A percentile compares a stretch with the other conserved stretches of the same genome.
Evolutionary conservation across 2,797 vertebrate genomes (phyloP).

Genomic region (Diglossa cyanea): DNA sequence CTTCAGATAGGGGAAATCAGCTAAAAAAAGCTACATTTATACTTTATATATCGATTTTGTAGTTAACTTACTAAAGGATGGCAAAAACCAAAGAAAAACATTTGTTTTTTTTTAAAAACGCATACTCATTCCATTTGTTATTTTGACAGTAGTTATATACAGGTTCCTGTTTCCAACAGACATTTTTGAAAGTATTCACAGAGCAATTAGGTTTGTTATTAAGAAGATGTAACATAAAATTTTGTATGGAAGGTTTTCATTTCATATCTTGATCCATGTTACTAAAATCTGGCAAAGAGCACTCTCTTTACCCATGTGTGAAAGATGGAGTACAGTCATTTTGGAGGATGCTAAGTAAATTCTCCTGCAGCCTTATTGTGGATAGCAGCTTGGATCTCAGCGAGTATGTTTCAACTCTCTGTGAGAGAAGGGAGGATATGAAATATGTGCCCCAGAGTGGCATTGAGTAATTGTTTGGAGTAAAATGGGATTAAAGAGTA

Average conservation of each 20-base stretch:
- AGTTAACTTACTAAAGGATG: neutral
- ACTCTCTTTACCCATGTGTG: neutral
- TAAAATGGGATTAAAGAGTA: slow-evolving; percentile 1
- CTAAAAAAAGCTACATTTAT: neutral
- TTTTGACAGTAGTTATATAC: neutral
- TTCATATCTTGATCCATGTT: neutral
- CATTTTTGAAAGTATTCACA: neutral
- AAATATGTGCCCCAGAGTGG: neutral
- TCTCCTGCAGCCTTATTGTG: neutral
- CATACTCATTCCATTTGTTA: neutral
- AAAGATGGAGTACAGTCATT: neutral
- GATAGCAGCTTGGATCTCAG: neutral
- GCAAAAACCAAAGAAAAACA: neutral
- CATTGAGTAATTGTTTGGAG: neutral
- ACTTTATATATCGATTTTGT: neutral
- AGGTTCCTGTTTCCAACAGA: neutral
- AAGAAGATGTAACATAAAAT: neutral
- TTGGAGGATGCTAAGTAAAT: neutral
- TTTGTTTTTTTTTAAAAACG: neutral
- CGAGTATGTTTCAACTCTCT: neutral
- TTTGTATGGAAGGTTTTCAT: neutral
- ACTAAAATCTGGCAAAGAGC: neutral
- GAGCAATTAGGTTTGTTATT: neutral
- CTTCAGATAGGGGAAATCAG: neutral
- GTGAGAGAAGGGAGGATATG: neutral